phyloP scores from a whole-genome alignment of 2,113 vertebrate species.

The Acrocephalus kingi region DNA sequence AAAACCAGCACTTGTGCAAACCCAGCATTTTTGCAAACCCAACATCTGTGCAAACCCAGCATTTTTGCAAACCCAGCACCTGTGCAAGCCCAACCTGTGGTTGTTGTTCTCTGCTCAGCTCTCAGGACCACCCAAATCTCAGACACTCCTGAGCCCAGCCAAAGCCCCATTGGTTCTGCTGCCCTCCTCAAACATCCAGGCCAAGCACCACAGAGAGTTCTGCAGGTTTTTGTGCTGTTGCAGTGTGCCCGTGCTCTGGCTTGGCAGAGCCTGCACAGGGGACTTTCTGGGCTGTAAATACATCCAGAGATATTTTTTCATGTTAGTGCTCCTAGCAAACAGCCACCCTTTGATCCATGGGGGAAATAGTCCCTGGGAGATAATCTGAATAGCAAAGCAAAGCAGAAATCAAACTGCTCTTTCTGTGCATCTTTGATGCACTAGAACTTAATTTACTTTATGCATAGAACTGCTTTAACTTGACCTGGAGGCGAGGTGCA shows the following conservation, averaged over 20 bases:
- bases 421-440: constrained; percentile 32
- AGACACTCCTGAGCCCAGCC: not conserved
- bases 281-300: not conserved
- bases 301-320: not conserved
- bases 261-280: not conserved
- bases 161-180: not conserved
- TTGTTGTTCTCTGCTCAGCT: not conserved
- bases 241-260: not conserved
- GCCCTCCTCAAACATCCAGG: not conserved
- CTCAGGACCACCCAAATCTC: not conserved
- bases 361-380: constrained; percentile 13
- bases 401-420: constrained; percentile 22
- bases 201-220: not conserved
- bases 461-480: constrained; percentile 11
- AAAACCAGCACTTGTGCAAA: not conserved
- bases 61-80: too few relatives aligned
- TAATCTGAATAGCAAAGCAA: constrained; percentile 57
- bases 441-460: constrained; percentile 39
- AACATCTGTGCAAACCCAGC: not conserved
- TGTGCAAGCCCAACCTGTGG: not conserved
- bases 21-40: not conserved
- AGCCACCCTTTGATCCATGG: constrained; percentile 24
- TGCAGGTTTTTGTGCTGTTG: not conserved
- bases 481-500: constrained; percentile 32
- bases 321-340: constrained; percentile 25